A percentile compares a stretch with the other conserved stretches of the same genome.
Evolutionary conservation across 1,140 invertebrate species (phyloP).

Genomic region (Euura lappo): DNA sequence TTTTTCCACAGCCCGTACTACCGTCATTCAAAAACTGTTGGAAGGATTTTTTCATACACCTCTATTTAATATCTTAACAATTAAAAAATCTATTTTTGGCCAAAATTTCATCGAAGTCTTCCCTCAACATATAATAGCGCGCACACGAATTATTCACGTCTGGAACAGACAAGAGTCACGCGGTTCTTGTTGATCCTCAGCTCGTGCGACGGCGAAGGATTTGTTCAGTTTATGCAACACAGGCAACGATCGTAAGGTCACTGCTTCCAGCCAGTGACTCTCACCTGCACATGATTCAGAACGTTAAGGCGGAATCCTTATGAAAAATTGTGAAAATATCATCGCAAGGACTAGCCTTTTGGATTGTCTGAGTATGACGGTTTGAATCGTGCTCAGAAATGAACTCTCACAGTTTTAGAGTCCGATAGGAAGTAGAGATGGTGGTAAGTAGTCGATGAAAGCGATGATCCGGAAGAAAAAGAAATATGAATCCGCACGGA

Average conservation of each 20-base stretch:
- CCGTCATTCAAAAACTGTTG: too few species aligned
- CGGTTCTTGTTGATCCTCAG: conserved; percentile 54
- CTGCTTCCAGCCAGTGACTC: too few species aligned
- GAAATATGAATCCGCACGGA: conserved; percentile 62
- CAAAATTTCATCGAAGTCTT: conserved; percentile 33
- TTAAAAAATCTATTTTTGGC: conserved; percentile 16
- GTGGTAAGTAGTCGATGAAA: conserved; percentile 63
- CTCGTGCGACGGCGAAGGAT: conserved; percentile 38
- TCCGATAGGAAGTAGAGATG: conserved; percentile 69
- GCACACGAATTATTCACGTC: too few species aligned
- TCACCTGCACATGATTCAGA: too few species aligned
- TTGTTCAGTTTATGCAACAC: too few species aligned
- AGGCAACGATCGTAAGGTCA: too few species aligned
- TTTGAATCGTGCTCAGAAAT: too few species aligned
- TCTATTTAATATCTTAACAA: too few species aligned
- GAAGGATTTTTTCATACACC: too few species aligned
- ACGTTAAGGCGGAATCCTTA: background rate
- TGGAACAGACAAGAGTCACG: conserved; percentile 57
- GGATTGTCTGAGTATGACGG: too few species aligned
- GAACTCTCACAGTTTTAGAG: conserved; percentile 55
- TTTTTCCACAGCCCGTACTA: too few species aligned
- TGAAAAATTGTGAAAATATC: background rate
- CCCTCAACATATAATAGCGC: conserved; percentile 69
- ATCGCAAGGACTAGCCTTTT: background rate
- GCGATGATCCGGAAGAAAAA: conserved; percentile 44